Evolutionary conservation across 1,140 invertebrate species (phyloP), one percentile per base, ranked within the genome.

Genomic region (Pseudomyrmex gracilis): DNA sequence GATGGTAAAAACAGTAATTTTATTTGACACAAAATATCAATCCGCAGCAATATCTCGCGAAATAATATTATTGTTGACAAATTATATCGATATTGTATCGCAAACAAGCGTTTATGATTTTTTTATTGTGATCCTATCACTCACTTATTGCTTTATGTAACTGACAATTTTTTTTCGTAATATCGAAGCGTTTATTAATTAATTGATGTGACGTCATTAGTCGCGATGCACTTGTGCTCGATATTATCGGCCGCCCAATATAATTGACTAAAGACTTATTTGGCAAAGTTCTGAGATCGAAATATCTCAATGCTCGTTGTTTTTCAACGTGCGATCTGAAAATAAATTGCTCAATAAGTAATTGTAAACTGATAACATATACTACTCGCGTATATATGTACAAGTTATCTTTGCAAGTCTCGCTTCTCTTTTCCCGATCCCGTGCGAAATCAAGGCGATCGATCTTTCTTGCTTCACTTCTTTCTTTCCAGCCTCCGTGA

Each of bases 291-390:
- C n/a, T 60, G 15, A 34, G 15, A 34, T 34, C 34, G 7, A 60
- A 85, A 84, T 89, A 58, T 61, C 57, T 61, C 57, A 73, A 73
- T 58, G 61, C 63, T 47, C 34, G 17, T 73, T 64, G 68, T 63
- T 61, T 58, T 70, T 66, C 61, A n/a, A n/a, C 24, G 8, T 17
- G 15, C 55, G 63, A 74, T 74, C 51, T 53, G 53, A 64, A 66
- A 74, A 24, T 51, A 70, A 83, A 70, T 60, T 64, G 55, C 3
- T 1, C 43, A 12, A 8, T 20, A 58, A 58, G 17, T 73, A 55
- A 71, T 86, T 45, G 24, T 45, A 53, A 47, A 17, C n/a, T 9
- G 55, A 85, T 77, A 77, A 55, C 15, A 49, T 34, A 24, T 49
- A 61, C 47, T 53, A 17, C 45, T 15, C 15, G 34, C 9, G 7